Percentiles rank a stretch among this genome's conserved stretches.
phyloP scores from a whole-genome alignment of 2,888 invertebrate species.

The Cantharis rufa region DNA sequence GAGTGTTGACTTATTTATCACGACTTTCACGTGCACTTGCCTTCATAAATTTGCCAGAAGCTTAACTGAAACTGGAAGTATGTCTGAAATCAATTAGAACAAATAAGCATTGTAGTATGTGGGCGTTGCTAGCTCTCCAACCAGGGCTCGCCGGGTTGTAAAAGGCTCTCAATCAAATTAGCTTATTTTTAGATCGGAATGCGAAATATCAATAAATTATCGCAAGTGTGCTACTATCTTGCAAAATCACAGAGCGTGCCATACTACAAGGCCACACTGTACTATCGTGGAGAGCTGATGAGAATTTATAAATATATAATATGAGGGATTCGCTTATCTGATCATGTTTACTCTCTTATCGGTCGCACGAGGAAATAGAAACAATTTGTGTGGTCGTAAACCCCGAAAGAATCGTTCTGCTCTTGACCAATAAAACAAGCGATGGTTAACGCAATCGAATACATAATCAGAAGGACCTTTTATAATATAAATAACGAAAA shows the following conservation, averaged over 20 bases:
- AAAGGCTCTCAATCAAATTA: not conserved
- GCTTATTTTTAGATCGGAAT: not conserved
- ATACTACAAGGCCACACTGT: not conserved
- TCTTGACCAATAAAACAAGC: not conserved
- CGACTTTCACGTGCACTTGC: not conserved
- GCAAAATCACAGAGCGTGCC: not conserved
- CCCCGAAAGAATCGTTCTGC: not conserved
- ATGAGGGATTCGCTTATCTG: not conserved
- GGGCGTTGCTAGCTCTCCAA: not conserved
- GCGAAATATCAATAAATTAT: not conserved
- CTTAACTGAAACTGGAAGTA: not conserved
- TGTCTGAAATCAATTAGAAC: not conserved
- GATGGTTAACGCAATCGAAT: not conserved
- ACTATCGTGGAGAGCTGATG: not conserved
- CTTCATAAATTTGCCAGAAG: not conserved
- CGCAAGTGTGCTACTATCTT: not conserved
- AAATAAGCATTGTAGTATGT: not conserved
- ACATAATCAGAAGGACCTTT: not conserved
- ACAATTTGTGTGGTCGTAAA: not conserved
- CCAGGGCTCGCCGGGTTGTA: too few relatives aligned
- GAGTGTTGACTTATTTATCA: not conserved
- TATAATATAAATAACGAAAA: not conserved
- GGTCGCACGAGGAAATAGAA: not conserved
- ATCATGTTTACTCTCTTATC: not conserved
- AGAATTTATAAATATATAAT: not conserved